These are phyloP conservation scores for Sepiola atlantica DNA, from an alignment of 2,888 invertebrate genomes.

Conservation along the genomic window DNA sequence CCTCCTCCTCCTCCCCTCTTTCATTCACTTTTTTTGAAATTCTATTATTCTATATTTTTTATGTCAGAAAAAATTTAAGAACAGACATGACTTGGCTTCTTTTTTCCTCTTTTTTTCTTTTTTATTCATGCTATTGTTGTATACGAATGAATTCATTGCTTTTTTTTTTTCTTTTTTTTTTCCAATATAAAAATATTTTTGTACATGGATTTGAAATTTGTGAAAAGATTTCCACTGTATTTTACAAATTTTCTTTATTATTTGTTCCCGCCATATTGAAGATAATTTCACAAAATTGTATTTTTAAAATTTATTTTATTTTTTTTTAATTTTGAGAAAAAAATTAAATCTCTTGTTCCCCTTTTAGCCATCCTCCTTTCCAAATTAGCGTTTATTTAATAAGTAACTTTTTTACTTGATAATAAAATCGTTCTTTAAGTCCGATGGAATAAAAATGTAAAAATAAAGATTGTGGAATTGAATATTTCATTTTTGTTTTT, in stretches of 20 bases:
- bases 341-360: not conserved
- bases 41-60: not conserved
- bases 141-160: not conserved
- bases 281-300: not conserved
- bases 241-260: not conserved
- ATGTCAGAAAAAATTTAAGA: not conserved
- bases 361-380: not conserved
- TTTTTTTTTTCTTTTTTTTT: not conserved
- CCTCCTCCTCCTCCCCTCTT: not conserved
- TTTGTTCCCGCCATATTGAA: not conserved
- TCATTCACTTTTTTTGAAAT: not conserved
- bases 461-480: not conserved
- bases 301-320: not conserved
- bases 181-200: not conserved
- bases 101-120: not conserved
- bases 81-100: not conserved
- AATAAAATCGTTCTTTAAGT: not conserved
- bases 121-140: too few relatives aligned
- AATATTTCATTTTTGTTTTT: not conserved
- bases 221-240: conserved; percentile 39
- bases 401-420: not conserved
- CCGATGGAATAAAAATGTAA: not conserved
- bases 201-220: not conserved
- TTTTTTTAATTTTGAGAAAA: conserved; percentile 19
- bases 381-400: not conserved